phyloP scores from a whole-genome alignment of 2,797 vertebrate species.

The Acanthopagrus latus region DNA sequence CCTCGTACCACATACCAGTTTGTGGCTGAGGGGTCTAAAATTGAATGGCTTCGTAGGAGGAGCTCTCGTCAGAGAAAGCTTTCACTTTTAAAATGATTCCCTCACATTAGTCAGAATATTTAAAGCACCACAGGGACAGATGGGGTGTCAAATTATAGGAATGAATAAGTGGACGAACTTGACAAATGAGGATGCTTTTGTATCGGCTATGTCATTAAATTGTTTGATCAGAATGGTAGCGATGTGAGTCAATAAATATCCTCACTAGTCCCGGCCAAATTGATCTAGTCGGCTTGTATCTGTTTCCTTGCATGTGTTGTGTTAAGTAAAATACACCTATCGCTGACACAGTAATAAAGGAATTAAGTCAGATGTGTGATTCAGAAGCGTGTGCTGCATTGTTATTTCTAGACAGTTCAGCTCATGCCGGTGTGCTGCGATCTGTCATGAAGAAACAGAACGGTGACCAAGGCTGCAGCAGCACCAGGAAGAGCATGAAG shows the following conservation, averaged over 20 bases:
- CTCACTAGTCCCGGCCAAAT: background rate
- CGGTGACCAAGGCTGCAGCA: constrained; percentile 84
- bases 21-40: constrained; percentile 78
- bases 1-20: constrained; percentile 71
- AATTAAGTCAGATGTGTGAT: background rate
- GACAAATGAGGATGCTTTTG: no score
- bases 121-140: background rate
- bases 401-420: constrained; percentile 82
- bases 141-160: no score
- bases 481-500: constrained; percentile 91
- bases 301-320: background rate
- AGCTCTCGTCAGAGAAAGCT: constrained; percentile 44
- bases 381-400: constrained; percentile 25
- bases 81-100: constrained; percentile 27
- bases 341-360: background rate
- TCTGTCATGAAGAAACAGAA: constrained; percentile 91
- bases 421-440: constrained; percentile 80
- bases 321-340: background rate
- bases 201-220: no score
- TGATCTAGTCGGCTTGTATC: background rate
- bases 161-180: no score
- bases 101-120: constrained; percentile 12
- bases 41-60: constrained; percentile 61
- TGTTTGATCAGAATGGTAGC: no score
- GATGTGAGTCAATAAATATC: background rate